These are phyloP conservation scores for Panagrolaimus sp. DNA, from an alignment of 1,140 invertebrate species.

Conservation along the genomic window DNA sequence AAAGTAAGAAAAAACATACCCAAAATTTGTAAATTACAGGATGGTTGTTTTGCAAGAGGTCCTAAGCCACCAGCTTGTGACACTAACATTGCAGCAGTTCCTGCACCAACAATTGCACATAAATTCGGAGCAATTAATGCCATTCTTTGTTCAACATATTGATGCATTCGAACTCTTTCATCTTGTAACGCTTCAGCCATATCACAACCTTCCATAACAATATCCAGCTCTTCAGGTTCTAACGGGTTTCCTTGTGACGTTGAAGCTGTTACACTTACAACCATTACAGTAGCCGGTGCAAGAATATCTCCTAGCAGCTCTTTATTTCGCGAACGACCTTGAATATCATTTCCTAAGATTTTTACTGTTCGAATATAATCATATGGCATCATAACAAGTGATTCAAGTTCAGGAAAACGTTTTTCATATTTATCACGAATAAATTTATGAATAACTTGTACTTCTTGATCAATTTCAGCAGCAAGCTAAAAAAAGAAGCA, in stretches of 20 bases:
- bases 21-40: constrained; percentile 84
- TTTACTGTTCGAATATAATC: constrained; percentile 89
- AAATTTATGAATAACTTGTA: constrained; percentile 81
- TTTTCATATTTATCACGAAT: constrained; percentile 93
- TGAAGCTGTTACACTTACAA: constrained; percentile 74
- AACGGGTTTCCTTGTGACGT: constrained; percentile 89
- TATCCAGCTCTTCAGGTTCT: constrained; percentile 73
- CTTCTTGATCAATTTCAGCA: constrained; percentile 54
- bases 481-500: constrained; percentile 40
- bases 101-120: constrained; percentile 87
- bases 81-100: constrained; percentile 68
- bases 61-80: constrained; percentile 91
- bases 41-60: constrained; percentile 91
- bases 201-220: constrained; percentile 85
- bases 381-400: constrained; percentile 77
- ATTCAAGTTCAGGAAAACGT: constrained; percentile 94
- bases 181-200: constrained; percentile 89
- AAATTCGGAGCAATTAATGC: constrained; percentile 97
- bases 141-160: constrained; percentile 98
- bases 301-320: constrained; percentile 84
- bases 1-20: constrained; percentile 26
- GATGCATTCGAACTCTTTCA: constrained; percentile 82
- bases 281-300: constrained; percentile 98
- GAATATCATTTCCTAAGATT: constrained; percentile 88
- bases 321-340: constrained; percentile 77